These are phyloP conservation scores for Drosophila malerkotliana DNA, from an alignment of 1,140 invertebrate species.

Conservation along the genomic window DNA sequence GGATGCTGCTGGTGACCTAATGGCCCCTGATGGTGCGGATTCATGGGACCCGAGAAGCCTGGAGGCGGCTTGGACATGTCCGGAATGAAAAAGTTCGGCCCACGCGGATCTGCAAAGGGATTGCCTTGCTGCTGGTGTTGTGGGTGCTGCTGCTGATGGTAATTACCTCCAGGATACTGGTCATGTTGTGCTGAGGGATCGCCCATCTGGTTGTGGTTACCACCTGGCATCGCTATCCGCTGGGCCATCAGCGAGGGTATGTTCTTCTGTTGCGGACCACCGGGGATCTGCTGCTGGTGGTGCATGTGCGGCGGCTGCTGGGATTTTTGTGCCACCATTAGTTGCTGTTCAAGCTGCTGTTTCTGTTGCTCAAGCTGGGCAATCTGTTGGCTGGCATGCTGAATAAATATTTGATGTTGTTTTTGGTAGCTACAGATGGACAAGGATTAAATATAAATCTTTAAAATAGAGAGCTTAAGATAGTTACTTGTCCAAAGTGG, in stretches of 20 bases:
- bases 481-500: slow-evolving; percentile 89
- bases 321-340: slow-evolving; percentile 76
- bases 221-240: slow-evolving; percentile 55
- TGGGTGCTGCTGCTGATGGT: slow-evolving; percentile 51
- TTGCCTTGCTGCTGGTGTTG: slow-evolving; percentile 42
- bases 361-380: slow-evolving; percentile 93
- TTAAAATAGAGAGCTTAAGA: neutral
- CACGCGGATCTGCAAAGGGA: slow-evolving; percentile 66
- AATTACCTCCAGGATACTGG: slow-evolving; percentile 56
- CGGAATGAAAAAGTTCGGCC: slow-evolving; percentile 86
- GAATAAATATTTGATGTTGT: slow-evolving; percentile 97
- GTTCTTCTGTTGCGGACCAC: slow-evolving; percentile 36
- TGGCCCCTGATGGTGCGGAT: slow-evolving; percentile 37
- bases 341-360: slow-evolving; percentile 89
- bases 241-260: slow-evolving; percentile 74
- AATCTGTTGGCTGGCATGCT: slow-evolving; percentile 95
- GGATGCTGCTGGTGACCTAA: slow-evolving; percentile 30
- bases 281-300: slow-evolving; percentile 34
- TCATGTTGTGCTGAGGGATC: slow-evolving; percentile 48
- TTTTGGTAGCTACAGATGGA: slow-evolving; percentile 88
- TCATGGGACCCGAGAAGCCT: slow-evolving; percentile 86
- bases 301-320: slow-evolving; percentile 31
- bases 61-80: slow-evolving; percentile 94
- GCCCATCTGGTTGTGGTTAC: slow-evolving; percentile 48
- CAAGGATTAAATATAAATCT: slow-evolving; percentile 13